Conservation (phyloP, 2,888 invertebrate species). For the Clepsis dumicolana region DNA sequence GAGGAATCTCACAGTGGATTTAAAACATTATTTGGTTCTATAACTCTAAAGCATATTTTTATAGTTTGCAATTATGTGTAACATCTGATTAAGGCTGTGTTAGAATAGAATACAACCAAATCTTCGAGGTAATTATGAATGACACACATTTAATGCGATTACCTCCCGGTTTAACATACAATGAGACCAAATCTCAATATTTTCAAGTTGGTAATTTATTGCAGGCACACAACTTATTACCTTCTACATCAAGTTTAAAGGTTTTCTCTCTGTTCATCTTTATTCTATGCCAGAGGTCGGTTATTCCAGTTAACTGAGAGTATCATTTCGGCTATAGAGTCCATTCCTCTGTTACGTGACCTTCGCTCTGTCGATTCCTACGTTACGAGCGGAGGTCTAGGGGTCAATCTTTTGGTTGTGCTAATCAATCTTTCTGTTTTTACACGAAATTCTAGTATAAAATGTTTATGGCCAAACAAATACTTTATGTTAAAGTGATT, state of each 20-base stretch:
- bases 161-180: background rate
- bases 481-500: background rate
- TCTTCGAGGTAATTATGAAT: background rate
- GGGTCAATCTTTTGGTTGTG: conserved; percentile 28
- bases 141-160: background rate
- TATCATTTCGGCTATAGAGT: conserved; percentile 62
- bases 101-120: no score
- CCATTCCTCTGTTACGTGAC: conserved; percentile 75
- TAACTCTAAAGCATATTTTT: no score
- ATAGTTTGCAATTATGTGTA: no score
- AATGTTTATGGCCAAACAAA: background rate
- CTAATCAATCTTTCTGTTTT: conserved; percentile 32
- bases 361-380: conserved; percentile 50
- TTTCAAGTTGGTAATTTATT: no score
- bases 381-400: conserved; percentile 33
- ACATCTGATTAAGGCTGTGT: no score
- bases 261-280: conserved; percentile 36
- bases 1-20: no score
- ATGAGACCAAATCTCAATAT: no score
- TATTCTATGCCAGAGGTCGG: conserved; percentile 57
- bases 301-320: conserved; percentile 61
- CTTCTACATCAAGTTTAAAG: background rate
- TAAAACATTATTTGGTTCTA: no score
- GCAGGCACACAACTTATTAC: background rate
- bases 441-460: background rate